A percentile compares a stretch with the other conserved stretches of the same genome.
Conservation (phyloP, 2,888 invertebrate species). For the Acrobeloides nanus region DNA sequence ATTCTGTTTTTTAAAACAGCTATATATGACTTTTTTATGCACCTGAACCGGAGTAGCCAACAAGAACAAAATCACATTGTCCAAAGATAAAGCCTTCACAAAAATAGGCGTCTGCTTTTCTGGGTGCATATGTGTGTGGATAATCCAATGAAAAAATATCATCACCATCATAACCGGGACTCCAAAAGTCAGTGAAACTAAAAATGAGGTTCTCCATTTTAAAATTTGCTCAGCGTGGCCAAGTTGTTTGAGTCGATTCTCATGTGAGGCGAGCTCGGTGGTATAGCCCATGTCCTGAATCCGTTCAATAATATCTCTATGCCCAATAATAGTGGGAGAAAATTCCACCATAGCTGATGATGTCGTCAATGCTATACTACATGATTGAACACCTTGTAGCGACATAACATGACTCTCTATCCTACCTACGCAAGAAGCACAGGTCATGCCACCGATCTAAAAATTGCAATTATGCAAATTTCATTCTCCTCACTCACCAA, state of each 20-base stretch:
- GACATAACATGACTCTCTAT: slow-evolving; percentile 75
- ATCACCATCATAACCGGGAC: slow-evolving; percentile 90
- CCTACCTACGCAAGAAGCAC: slow-evolving; percentile 85
- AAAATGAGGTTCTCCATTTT: slow-evolving; percentile 87
- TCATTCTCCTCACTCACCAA: slow-evolving; percentile 29
- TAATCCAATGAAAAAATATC: slow-evolving; percentile 68
- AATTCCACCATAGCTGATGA: slow-evolving; percentile 71
- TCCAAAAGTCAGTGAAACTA: slow-evolving; percentile 84
- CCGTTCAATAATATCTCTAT: slow-evolving; percentile 77
- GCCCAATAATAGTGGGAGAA: slow-evolving; percentile 75
- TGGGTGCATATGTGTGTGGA: slow-evolving; percentile 48
- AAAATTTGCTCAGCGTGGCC: slow-evolving; percentile 64
- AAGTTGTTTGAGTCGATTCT: slow-evolving; percentile 49
- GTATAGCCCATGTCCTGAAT: slow-evolving; percentile 76
- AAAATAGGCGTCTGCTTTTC: slow-evolving; percentile 60
- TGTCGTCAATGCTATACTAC: slow-evolving; percentile 79
- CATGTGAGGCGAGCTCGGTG: slow-evolving; percentile 64
- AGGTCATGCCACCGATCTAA: slow-evolving; percentile 85
- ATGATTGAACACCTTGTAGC: slow-evolving; percentile 65
- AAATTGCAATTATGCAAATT: slow-evolving; percentile 8
- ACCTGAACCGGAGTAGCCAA: slow-evolving; percentile 92
- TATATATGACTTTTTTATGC: too few relatives aligned
- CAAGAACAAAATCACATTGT: slow-evolving; percentile 84
- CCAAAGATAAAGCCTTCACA: slow-evolving; percentile 77
- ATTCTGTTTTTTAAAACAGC: too few relatives aligned